phyloP scores from a whole-genome alignment of 1,140 invertebrate genomes.

The Lasaia peninsularis region DNA sequence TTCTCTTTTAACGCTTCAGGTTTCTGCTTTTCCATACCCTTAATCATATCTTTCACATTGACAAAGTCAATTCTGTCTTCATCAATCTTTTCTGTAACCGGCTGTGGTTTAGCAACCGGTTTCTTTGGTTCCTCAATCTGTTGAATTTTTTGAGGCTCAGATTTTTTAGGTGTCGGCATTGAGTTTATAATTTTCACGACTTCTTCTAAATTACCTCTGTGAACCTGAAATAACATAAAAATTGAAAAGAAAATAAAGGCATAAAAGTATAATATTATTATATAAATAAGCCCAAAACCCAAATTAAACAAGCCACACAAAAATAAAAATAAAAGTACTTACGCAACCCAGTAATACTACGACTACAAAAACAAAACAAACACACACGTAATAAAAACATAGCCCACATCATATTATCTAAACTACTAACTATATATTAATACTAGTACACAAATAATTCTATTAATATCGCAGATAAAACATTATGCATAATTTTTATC shows the following conservation, averaged over 20 bases:
- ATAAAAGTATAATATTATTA: slow-evolving; percentile 23
- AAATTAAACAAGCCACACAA: slow-evolving; percentile 25
- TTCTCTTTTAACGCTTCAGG: slow-evolving; percentile 47
- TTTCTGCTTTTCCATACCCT: slow-evolving; percentile 70
- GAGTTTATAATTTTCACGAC: slow-evolving; percentile 58
- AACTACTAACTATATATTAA: no score
- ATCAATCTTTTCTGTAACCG: slow-evolving; percentile 44
- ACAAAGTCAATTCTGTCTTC: slow-evolving; percentile 72
- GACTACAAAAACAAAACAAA: slow-evolving; percentile 18
- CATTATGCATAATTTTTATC: no score
- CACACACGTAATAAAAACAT: slow-evolving; percentile 19
- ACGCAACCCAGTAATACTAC: slow-evolving; percentile 23
- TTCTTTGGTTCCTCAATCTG: slow-evolving; percentile 50
- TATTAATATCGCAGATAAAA: no score
- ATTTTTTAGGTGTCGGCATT: slow-evolving; percentile 60
- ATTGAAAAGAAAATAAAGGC: no score
- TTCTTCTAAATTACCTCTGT: slow-evolving; percentile 65
- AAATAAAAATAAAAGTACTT: slow-evolving; percentile 27
- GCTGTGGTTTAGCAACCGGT: slow-evolving; percentile 32
- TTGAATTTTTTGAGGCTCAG: slow-evolving; percentile 42
- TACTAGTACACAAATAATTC: no score
- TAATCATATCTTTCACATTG: slow-evolving; percentile 74
- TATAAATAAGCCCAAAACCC: slow-evolving; percentile 31
- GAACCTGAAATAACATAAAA: slow-evolving; percentile 46
- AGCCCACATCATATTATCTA: background rate